phyloP scores from a whole-genome alignment of 2,888 invertebrate genomes.

The Temnothorax unifasciatus region DNA sequence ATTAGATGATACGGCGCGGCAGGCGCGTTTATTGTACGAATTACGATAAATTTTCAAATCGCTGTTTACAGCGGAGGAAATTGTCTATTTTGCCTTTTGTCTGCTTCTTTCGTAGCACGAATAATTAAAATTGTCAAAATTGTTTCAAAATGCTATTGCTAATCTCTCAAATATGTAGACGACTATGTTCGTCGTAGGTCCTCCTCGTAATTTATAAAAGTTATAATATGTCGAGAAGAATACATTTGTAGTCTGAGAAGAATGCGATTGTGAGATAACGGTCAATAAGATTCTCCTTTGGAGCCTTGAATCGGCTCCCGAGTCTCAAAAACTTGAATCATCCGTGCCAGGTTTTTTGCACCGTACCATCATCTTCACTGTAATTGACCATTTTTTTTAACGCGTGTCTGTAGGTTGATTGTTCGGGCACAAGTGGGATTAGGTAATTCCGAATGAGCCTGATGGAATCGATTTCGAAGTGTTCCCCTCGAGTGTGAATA shows the following conservation, averaged over 20 bases:
- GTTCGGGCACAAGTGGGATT: conserved; percentile 11
- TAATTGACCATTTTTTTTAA: conserved; percentile 23
- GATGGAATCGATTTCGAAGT: neutral
- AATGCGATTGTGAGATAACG: neutral
- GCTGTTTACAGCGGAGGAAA: neutral
- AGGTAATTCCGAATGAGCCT: neutral
- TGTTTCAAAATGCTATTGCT: conserved; percentile 2
- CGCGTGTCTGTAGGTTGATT: neutral
- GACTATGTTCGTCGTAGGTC: neutral
- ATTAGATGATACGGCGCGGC: neutral
- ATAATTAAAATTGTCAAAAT: conserved; percentile 16
- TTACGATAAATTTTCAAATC: conserved; percentile 12
- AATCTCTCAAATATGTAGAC: neutral
- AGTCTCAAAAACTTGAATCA: neutral
- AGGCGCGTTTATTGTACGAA: neutral
- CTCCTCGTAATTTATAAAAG: conserved; percentile 1
- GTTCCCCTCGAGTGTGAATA: neutral
- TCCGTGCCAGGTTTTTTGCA: neutral
- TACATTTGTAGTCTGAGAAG: neutral
- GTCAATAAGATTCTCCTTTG: neutral
- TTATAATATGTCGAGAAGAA: neutral
- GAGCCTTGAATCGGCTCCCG: neutral
- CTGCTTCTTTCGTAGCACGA: neutral
- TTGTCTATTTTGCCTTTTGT: neutral
- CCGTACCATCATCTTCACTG: neutral